Conservation (phyloP, 2,797 vertebrate genomes). For the Gobionotothen gibberifrons region DNA sequence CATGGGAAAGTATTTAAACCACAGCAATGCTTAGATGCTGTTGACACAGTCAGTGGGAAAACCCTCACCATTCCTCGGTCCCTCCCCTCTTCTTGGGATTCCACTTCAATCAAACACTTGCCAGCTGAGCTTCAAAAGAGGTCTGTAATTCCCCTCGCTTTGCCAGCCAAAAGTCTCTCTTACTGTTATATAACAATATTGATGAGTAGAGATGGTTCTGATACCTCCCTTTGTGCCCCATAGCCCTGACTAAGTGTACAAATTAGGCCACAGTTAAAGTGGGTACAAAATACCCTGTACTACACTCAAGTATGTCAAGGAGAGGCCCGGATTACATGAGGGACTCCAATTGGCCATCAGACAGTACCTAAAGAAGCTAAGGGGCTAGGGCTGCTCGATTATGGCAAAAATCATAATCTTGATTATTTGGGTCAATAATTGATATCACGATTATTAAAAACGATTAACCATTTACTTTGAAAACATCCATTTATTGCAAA, state of each 20-base stretch:
- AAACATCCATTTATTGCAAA: too few relatives aligned
- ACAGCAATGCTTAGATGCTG: slow-evolving; percentile 14
- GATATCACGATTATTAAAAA: too few relatives aligned
- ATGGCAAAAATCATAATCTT: too few relatives aligned
- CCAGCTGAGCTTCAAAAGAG: slow-evolving; percentile 42
- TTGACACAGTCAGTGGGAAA: slow-evolving; percentile 2
- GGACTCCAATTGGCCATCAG: slow-evolving; percentile 10
- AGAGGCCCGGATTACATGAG: slow-evolving; percentile 20
- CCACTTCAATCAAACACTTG: slow-evolving; percentile 59
- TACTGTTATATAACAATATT: slow-evolving; percentile 30
- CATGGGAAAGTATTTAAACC: slow-evolving; percentile 3
- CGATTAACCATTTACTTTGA: too few relatives aligned
- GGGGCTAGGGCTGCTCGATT: too few relatives aligned
- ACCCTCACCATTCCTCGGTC: neutral
- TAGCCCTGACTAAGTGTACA: neutral
- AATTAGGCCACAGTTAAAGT: neutral
- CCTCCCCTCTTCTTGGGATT: slow-evolving; percentile 18
- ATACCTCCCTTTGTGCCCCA: neutral
- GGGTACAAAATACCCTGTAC: neutral
- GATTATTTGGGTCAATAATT: too few relatives aligned
- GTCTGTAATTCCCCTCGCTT: slow-evolving; percentile 31
- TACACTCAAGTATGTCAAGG: slow-evolving; percentile 14
- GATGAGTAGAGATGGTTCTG: slow-evolving; percentile 14
- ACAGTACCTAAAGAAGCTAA: neutral
- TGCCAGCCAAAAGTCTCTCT: slow-evolving; percentile 6